These are phyloP conservation scores for Cacatua alba DNA, from an alignment of 2,113 vertebrate species.

Conservation along the genomic window DNA sequence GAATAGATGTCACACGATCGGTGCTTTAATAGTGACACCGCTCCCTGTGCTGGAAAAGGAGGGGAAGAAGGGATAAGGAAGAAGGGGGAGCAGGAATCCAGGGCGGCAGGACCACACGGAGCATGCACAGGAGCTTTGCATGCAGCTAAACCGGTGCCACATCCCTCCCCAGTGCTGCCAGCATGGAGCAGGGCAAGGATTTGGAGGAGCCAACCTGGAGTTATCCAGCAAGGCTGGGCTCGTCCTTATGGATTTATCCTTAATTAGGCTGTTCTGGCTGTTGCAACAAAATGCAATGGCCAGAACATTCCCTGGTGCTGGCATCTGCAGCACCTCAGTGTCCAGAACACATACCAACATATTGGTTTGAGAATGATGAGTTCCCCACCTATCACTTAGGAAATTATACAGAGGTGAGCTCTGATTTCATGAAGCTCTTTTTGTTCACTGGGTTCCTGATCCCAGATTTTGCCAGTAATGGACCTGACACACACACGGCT, in stretches of 20 bases:
- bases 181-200: rapidly evolving
- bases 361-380: not conserved
- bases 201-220: not conserved
- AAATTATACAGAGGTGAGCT: not conserved
- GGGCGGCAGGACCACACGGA: rapidly evolving
- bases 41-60: not conserved
- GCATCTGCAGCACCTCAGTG: not conserved
- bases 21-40: rapidly evolving
- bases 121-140: rapidly evolving
- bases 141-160: rapidly evolving
- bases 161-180: rapidly evolving
- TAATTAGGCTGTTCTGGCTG: not conserved
- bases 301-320: not conserved
- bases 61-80: not conserved
- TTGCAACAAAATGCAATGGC: not conserved
- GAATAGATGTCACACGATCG: not conserved
- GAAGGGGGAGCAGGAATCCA: not conserved
- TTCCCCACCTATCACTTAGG: not conserved
- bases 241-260: not conserved
- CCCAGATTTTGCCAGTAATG: not conserved
- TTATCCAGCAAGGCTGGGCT: not conserved
- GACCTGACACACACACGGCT: not conserved
- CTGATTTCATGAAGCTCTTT: rapidly evolving
- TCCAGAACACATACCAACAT: not conserved
- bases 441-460: not conserved